Conservation (phyloP, 23 tunicate species). For the Phallusia fumigata region DNA sequence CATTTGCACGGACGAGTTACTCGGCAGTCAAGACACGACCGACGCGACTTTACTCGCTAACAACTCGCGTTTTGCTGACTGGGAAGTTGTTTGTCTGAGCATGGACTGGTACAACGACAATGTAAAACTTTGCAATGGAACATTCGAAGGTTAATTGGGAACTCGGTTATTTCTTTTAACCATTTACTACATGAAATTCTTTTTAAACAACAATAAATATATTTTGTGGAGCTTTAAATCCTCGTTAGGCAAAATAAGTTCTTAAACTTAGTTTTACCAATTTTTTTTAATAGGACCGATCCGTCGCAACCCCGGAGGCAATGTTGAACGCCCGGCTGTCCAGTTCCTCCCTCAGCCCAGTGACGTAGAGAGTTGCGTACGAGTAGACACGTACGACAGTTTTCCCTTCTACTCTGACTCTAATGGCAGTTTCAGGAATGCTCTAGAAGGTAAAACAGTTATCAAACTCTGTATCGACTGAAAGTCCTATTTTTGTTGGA, state of each 20-base stretch:
- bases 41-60: slow-evolving; percentile 35
- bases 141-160: slow-evolving; percentile 59
- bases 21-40: slow-evolving; percentile 47
- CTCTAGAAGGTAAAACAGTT: slow-evolving; percentile 72
- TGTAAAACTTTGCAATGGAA: slow-evolving; percentile 74
- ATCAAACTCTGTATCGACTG: no score
- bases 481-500: no score
- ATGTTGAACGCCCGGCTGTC: slow-evolving; percentile 67
- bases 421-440: slow-evolving; percentile 52
- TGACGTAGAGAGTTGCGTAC: slow-evolving; percentile 59
- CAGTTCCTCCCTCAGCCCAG: slow-evolving; percentile 47
- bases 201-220: no score
- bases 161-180: no score
- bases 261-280: not conserved
- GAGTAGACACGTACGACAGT: slow-evolving; percentile 51
- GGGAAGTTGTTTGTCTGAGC: slow-evolving; percentile 68
- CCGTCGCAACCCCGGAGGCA: slow-evolving; percentile 83
- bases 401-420: slow-evolving; percentile 67
- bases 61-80: slow-evolving; percentile 67
- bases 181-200: no score
- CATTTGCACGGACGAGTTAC: slow-evolving; percentile 58
- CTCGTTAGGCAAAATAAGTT: no score
- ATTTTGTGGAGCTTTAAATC: no score
- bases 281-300: slow-evolving; percentile 38
- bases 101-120: slow-evolving; percentile 78